A percentile compares a stretch with the other conserved stretches of the same genome.
phyloP scores from a whole-genome alignment of 2,797 vertebrate species.

The Eutrigla gurnardus region DNA sequence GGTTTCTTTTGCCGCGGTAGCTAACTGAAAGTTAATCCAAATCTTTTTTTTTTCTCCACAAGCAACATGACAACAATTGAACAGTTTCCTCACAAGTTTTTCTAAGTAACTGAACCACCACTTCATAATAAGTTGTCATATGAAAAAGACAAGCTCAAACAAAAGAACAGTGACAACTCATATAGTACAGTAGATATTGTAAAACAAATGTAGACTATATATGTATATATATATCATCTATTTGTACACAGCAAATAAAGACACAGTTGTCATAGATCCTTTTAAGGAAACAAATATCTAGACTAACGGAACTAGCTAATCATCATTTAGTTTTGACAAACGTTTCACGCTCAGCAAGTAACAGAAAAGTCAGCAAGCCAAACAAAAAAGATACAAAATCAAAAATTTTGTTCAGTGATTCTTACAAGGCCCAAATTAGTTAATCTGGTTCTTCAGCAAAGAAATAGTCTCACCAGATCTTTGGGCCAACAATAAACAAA shows the following conservation, averaged over 20 bases:
- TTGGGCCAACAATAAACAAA: constrained; percentile 84
- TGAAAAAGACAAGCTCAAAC: constrained; percentile 99
- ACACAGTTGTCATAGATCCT: constrained; percentile 99
- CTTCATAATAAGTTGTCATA: constrained; percentile 98
- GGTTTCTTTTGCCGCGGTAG: constrained; percentile 96
- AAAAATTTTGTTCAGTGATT: constrained; percentile 82
- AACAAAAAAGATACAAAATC: constrained; percentile 66
- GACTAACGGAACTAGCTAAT: constrained; percentile 99
- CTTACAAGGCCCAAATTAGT: constrained; percentile 82
- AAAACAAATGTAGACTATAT: constrained; percentile 99
- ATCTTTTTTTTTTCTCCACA: constrained; percentile 92
- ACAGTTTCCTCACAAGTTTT: constrained; percentile 99
- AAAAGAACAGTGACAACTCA: constrained; percentile 99
- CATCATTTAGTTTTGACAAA: constrained; percentile 99
- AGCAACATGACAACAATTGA: constrained; percentile 99
- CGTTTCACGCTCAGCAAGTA: constrained; percentile 98
- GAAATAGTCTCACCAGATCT: constrained; percentile 79
- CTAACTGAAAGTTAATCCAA: constrained; percentile 93
- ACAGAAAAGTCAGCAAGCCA: constrained; percentile 91
- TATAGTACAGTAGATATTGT: constrained; percentile 96
- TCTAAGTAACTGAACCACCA: constrained; percentile 99
- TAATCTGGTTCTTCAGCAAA: constrained; percentile 77
- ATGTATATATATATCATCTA: constrained; percentile 98
- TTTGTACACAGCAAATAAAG: constrained; percentile 99
- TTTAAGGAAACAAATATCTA: constrained; percentile 99